Evolutionary conservation across 1,140 invertebrate species (phyloP).

Genomic region (Penaeus japonicus): DNA sequence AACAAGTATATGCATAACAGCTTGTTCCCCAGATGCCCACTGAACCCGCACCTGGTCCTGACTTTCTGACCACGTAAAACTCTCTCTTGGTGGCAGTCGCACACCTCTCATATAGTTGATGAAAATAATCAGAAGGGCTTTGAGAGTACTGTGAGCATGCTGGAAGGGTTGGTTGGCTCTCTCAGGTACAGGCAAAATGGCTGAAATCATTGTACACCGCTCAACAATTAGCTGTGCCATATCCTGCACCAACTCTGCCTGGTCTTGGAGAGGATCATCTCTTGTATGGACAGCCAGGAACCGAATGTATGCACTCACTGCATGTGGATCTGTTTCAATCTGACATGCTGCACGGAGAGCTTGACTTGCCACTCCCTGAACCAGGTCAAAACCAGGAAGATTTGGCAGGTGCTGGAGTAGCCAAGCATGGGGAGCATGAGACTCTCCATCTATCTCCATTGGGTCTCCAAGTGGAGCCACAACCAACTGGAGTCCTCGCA

Average conservation of each 20-base stretch:
- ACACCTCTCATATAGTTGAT: constrained; percentile 78
- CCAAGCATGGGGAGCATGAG: constrained; percentile 70
- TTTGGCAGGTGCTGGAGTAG: constrained; percentile 73
- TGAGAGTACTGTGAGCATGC: constrained; percentile 72
- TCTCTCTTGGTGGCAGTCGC: constrained; percentile 55
- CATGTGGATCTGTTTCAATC: constrained; percentile 85
- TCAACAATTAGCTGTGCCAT: constrained; percentile 92
- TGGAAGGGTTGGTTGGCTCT: constrained; percentile 62
- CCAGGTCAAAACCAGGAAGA: constrained; percentile 61
- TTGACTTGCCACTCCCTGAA: constrained; percentile 65
- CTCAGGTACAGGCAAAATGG: constrained; percentile 76
- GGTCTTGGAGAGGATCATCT: constrained; percentile 70
- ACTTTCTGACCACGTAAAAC: constrained; percentile 74
- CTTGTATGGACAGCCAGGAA: constrained; percentile 81
- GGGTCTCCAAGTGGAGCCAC: constrained; percentile 65
- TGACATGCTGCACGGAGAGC: constrained; percentile 84
- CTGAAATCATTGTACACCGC: constrained; percentile 84
- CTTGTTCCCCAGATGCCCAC: constrained; percentile 84
- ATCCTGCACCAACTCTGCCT: constrained; percentile 71
- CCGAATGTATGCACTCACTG: constrained; percentile 88
- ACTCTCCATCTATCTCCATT: constrained; percentile 63
- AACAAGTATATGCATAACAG: constrained; percentile 85
- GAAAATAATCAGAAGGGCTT: constrained; percentile 81
- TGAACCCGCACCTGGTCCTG: constrained; percentile 74
- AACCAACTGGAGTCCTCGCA: constrained; percentile 75